Conservation (phyloP, 2,113 vertebrate genomes). For the Daubentonia madagascariensis region DNA sequence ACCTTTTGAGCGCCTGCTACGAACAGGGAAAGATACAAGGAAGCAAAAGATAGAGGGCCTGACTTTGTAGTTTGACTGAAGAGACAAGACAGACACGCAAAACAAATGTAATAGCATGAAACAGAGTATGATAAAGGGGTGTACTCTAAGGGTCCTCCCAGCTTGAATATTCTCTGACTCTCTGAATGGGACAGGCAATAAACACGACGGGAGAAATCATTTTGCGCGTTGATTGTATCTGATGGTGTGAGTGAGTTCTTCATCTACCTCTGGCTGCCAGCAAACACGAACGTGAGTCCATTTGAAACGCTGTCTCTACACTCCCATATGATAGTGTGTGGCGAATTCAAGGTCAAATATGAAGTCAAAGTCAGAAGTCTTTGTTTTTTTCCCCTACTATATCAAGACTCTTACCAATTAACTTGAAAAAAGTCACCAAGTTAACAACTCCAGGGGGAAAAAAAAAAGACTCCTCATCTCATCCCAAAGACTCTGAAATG, state of each 20-base stretch:
- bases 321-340: neutral
- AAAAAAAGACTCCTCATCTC: neutral
- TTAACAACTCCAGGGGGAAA: neutral
- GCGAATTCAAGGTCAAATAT: slow-evolving; percentile 47
- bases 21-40: neutral
- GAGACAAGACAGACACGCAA: neutral
- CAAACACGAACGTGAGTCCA: neutral
- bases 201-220: neutral
- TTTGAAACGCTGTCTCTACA: neutral
- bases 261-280: neutral
- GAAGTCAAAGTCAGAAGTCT: slow-evolving; percentile 32
- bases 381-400: neutral
- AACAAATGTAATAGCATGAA: neutral
- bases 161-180: neutral
- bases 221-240: neutral
- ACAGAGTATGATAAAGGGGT: neutral
- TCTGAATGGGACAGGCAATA: neutral
- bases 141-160: neutral
- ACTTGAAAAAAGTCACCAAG: slow-evolving; percentile 48
- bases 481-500: slow-evolving; percentile 32
- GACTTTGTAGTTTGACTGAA: neutral
- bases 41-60: neutral
- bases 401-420: slow-evolving; percentile 46
- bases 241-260: neutral
- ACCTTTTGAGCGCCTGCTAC: neutral